Conservation (phyloP, 2,888 invertebrate species). For the Ennomos quercinarius region DNA sequence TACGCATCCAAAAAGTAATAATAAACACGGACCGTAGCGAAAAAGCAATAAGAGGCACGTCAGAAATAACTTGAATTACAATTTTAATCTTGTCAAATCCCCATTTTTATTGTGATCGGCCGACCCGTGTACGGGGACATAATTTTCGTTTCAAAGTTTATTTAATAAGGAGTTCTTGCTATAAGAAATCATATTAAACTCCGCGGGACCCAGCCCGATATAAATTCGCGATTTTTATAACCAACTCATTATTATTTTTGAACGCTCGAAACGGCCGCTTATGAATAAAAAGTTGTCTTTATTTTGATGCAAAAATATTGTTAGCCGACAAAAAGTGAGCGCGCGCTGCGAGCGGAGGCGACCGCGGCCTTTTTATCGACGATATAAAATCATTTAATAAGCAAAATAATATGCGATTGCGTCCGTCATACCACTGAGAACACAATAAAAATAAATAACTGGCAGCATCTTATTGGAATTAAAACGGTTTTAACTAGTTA, state of each 20-base stretch:
- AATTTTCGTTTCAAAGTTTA: slow-evolving; percentile 81
- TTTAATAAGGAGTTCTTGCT: slow-evolving; percentile 77
- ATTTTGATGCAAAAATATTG: slow-evolving; percentile 81
- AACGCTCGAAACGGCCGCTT: slow-evolving; percentile 71
- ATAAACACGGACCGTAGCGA: slow-evolving; percentile 68
- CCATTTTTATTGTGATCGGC: slow-evolving; percentile 78
- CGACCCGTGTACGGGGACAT: slow-evolving; percentile 68
- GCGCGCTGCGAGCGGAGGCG: slow-evolving; percentile 48
- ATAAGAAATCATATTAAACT: slow-evolving; percentile 79
- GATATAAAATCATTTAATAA: slow-evolving; percentile 54
- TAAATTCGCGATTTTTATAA: slow-evolving; percentile 83
- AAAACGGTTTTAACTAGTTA: slow-evolving; percentile 31
- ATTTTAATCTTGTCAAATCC: slow-evolving; percentile 85
- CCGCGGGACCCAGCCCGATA: slow-evolving; percentile 55
- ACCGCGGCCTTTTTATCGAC: slow-evolving; percentile 45
- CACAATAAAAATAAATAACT: slow-evolving; percentile 50
- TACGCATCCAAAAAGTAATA: slow-evolving; percentile 58
- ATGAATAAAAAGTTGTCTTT: slow-evolving; percentile 78
- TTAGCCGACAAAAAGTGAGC: slow-evolving; percentile 63
- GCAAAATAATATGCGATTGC: slow-evolving; percentile 45
- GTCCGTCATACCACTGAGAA: slow-evolving; percentile 42
- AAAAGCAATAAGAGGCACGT: slow-evolving; percentile 81
- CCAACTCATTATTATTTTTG: slow-evolving; percentile 80
- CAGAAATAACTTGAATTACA: slow-evolving; percentile 83
- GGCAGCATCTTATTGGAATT: slow-evolving; percentile 33